Evolutionary conservation across 2,113 vertebrate species (phyloP).

Genomic region (Atherinomorus stipes): DNA sequence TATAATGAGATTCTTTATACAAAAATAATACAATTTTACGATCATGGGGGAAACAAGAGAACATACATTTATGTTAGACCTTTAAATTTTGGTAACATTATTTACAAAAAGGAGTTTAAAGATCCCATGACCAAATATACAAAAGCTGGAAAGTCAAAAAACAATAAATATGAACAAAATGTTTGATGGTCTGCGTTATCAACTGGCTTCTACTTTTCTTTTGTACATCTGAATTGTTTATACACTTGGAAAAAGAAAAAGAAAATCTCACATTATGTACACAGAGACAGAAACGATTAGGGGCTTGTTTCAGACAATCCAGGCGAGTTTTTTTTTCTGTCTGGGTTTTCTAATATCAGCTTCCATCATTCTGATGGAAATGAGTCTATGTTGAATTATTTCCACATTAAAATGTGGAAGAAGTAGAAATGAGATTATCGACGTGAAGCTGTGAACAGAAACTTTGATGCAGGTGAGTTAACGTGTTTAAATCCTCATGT

Average conservation of each 20-base stretch:
- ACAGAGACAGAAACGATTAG: not conserved
- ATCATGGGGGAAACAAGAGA: constrained; percentile 34
- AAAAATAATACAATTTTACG: constrained; percentile 62
- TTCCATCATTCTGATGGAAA: not conserved
- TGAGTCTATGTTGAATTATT: not conserved
- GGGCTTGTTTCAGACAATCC: not conserved
- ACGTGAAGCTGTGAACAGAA: not conserved
- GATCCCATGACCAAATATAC: constrained; percentile 47
- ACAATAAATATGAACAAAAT: constrained; percentile 56
- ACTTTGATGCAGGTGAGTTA: not conserved
- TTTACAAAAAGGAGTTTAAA: constrained; percentile 44
- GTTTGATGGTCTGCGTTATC: not conserved
- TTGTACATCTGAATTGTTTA: constrained; percentile 1
- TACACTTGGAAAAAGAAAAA: not conserved
- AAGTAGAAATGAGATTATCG: not conserved
- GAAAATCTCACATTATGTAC: not conserved
- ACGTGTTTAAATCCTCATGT: not conserved
- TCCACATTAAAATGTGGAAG: not conserved
- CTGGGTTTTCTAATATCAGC: too few species aligned
- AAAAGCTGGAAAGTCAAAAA: constrained; percentile 38
- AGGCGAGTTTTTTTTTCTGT: too few species aligned
- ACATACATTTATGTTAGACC: constrained; percentile 19
- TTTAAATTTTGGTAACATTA: constrained; percentile 29
- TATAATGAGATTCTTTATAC: constrained; percentile 38
- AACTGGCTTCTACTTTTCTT: not conserved